A percentile compares a stretch with the other conserved stretches of the same genome.
These are phyloP conservation scores for Andrena trimmerana DNA, from an alignment of 2,888 invertebrate genomes.

Conservation along the genomic window DNA sequence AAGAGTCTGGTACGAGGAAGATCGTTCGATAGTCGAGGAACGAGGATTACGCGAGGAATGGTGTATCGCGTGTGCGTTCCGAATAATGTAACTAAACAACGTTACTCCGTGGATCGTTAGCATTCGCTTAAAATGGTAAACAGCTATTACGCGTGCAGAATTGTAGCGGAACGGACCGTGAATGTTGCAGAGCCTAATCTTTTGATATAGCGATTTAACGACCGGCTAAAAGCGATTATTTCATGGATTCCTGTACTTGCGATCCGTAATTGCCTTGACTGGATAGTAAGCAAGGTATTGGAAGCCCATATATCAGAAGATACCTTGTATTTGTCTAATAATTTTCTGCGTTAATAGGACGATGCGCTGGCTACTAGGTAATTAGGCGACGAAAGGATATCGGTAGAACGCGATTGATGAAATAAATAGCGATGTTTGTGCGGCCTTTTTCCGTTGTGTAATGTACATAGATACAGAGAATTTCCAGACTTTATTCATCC, in stretches of 20 bases:
- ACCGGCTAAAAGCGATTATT: background rate
- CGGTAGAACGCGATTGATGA: conserved; percentile 36
- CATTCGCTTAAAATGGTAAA: conserved; percentile 28
- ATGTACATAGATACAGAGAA: conserved; percentile 34
- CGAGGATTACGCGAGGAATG: background rate
- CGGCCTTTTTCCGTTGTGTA: conserved; percentile 24
- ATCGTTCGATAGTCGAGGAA: background rate
- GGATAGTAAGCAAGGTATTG: background rate
- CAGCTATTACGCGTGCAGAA: background rate
- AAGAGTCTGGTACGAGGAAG: background rate
- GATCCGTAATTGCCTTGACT: background rate
- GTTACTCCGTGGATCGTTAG: conserved; percentile 17
- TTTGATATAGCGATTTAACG: background rate
- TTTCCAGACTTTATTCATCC: conserved; percentile 61
- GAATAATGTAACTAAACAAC: conserved; percentile 19
- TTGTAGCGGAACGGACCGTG: conserved; percentile 16
- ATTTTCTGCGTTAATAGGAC: background rate
- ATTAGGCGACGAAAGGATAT: conserved; percentile 44
- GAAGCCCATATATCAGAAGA: background rate
- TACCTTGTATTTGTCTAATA: background rate
- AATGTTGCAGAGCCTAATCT: conserved; percentile 5
- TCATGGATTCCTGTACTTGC: background rate
- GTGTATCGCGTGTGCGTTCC: conserved; percentile 10
- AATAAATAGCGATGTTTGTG: conserved; percentile 48
- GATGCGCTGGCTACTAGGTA: conserved; percentile 1